phyloP scores from a whole-genome alignment of 1,140 invertebrate genomes.

The Lasaia peninsularis region DNA sequence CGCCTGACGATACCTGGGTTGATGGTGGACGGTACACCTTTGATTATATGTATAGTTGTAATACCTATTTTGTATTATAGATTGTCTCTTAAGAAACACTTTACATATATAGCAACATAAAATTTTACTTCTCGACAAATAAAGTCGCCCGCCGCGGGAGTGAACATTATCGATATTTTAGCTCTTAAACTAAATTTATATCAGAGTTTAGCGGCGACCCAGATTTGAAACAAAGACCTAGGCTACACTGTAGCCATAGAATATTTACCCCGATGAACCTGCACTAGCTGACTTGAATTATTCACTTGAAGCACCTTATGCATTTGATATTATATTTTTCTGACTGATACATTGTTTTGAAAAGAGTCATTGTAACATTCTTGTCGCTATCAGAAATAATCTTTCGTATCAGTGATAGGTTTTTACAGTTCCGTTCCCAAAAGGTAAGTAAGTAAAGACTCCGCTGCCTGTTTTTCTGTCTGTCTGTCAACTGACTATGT shows the following conservation, averaged over 20 bases:
- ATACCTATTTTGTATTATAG: neutral
- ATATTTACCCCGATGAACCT: constrained; percentile 2
- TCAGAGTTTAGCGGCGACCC: constrained; percentile 3
- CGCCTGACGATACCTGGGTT: too few relatives aligned
- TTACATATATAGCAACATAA: neutral
- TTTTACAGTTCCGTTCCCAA: too few relatives aligned
- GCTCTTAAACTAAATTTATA: constrained; percentile 13
- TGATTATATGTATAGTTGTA: neutral
- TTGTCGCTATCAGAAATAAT: too few relatives aligned
- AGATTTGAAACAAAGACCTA: constrained; percentile 3
- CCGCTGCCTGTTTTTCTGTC: too few relatives aligned
- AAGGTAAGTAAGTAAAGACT: too few relatives aligned
- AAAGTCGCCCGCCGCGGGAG: neutral
- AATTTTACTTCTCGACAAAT: neutral
- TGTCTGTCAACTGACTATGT: too few relatives aligned
- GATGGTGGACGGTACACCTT: neutral
- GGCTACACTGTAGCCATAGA: neutral
- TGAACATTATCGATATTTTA: constrained; percentile 8
- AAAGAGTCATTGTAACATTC: too few relatives aligned
- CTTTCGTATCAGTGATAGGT: too few relatives aligned
- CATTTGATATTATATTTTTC: neutral
- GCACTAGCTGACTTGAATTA: neutral
- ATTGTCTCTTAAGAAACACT: neutral
- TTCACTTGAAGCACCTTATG: neutral
- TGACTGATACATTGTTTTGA: too few relatives aligned